Evolutionary conservation across 2,888 invertebrate species (phyloP), one percentile per base, ranked within the genome.

Genomic region (Pyralis farinalis): DNA sequence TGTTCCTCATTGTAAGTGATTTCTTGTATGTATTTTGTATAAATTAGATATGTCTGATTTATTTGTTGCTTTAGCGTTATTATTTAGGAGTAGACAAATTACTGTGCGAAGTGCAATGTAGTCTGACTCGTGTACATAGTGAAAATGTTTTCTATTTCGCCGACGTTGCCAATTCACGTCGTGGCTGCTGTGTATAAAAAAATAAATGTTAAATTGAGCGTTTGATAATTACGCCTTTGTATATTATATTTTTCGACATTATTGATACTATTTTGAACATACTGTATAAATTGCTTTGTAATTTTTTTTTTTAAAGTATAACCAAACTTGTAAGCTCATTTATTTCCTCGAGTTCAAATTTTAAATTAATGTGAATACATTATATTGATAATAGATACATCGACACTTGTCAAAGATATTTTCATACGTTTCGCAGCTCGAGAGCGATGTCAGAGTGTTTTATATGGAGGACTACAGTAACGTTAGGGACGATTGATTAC

Each of bases 1-100:
- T 46, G 63, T 63, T 66, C 63, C 63, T 63, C 55, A 49, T 52
- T 47, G 42, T 56, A 56, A 58, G 52, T 56, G 50, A 49, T 51
- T 51, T 50, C 44, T 16, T 37, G 27, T 55, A 51, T 50, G 45
- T 51, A 46, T 48, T 46, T 43, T 53, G 47, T 58, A 55, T 53
- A 58, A 54, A 52, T 45, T 44, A 55, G 48, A 46, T 45, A 21
- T 44, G 37, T 39, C 29, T 45, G 40, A 29, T 46, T 49, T 36
- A 46, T 51, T 49, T 41, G 46, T 54, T 48, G 48, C 47, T 53
- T 53, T 53, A 50, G 49, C 51, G 51, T 52, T 53, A 53, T 44
- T 51, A 49, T 49, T 49, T 56, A 49, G 53, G 39, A 40, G 32
- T 53, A 53, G 50, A 41, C 40, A 55, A 49, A 43, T 40, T 36